Conservation (phyloP, 1,140 invertebrate species). For the Augochlora pura region DNA sequence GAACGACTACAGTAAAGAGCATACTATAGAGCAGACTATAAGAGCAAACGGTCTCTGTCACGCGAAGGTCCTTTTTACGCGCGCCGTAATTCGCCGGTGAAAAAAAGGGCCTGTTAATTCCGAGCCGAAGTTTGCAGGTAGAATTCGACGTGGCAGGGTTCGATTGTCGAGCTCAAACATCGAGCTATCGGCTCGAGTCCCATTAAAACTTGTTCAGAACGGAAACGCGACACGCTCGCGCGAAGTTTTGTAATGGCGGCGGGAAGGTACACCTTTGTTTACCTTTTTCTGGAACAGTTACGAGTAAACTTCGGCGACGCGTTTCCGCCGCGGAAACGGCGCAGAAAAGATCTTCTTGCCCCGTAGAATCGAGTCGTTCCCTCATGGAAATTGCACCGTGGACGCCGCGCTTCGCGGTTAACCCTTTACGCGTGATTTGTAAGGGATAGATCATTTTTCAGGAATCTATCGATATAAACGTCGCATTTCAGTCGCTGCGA, state of each 20-base stretch:
- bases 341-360: not conserved
- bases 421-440: too few species aligned
- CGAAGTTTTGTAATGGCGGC: conserved; percentile 3
- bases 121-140: not conserved
- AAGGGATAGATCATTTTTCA: too few species aligned
- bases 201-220: conserved; percentile 7
- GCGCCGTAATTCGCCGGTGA: too few species aligned
- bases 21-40: too few species aligned
- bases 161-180: too few species aligned
- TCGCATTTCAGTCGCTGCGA: too few species aligned
- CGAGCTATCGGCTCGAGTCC: not conserved
- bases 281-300: not conserved
- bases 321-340: not conserved
- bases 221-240: not conserved
- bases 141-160: not conserved
- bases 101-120: not conserved
- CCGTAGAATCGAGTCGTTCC: not conserved
- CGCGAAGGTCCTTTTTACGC: too few species aligned
- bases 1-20: too few species aligned
- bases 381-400: not conserved
- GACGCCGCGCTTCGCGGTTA: not conserved
- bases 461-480: too few species aligned
- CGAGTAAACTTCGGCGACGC: not conserved
- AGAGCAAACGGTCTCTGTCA: too few species aligned
- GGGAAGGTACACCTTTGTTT: not conserved